These are phyloP conservation scores for Mormyrops boulengeri DNA, from an alignment of 2,797 vertebrate species.

Conservation along the genomic window DNA sequence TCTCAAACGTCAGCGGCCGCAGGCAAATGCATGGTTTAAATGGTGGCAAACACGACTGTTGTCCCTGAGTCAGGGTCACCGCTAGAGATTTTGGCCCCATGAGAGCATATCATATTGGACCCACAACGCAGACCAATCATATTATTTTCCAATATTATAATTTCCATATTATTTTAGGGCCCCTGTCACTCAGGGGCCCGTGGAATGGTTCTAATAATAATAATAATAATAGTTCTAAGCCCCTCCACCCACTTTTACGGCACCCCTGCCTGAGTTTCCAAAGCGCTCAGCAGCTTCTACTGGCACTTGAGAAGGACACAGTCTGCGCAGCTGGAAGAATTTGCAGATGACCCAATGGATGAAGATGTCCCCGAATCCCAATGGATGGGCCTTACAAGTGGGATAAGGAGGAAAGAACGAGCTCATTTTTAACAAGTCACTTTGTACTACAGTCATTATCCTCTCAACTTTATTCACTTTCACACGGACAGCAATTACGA, in stretches of 20 bases:
- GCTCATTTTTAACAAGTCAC: background rate
- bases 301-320: background rate
- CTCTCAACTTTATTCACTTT: background rate
- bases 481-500: background rate
- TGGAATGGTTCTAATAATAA: background rate
- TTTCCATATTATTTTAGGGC: background rate
- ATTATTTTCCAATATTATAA: background rate
- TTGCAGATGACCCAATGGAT: background rate
- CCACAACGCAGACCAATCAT: background rate
- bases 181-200: background rate
- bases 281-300: background rate
- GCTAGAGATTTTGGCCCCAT: background rate
- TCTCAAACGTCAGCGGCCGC: background rate
- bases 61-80: background rate
- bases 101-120: background rate
- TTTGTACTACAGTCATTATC: background rate
- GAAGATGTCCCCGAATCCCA: background rate
- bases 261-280: background rate
- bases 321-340: background rate
- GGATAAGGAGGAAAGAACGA: background rate
- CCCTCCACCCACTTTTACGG: background rate
- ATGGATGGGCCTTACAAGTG: background rate
- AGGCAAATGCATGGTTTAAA: background rate
- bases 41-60: background rate
- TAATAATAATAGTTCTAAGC: background rate